A percentile compares a stretch with the other conserved stretches of the same genome.
phyloP scores from a whole-genome alignment of 2,113 vertebrate genomes.

The Stigmatopora nigra region DNA sequence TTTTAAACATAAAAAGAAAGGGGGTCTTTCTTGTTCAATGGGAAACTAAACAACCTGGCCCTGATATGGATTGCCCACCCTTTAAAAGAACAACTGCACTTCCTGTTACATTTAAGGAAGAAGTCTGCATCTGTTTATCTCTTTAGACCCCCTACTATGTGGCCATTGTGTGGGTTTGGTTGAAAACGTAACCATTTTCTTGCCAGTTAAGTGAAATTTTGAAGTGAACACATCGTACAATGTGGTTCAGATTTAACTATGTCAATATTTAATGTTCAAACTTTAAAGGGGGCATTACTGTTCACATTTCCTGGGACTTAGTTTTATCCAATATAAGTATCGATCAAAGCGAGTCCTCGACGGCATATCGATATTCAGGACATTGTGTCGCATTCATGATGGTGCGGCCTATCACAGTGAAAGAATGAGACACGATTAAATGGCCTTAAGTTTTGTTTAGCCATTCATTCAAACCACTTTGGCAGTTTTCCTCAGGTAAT shows the following conservation, averaged over 20 bases:
- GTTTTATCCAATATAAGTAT: constrained; percentile 5
- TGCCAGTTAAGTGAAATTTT: background rate
- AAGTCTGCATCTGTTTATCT: constrained; percentile 44
- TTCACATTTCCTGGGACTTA: background rate
- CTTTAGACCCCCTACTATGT: constrained; percentile 19
- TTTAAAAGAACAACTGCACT: constrained; percentile 7
- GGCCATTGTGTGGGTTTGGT: background rate
- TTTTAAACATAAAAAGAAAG: background rate
- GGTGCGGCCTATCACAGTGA: background rate
- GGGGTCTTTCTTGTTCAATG: background rate
- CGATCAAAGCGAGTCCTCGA: constrained; percentile 10
- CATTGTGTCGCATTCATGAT: constrained; percentile 7
- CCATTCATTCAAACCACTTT: constrained; percentile 7
- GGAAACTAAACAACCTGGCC: background rate
- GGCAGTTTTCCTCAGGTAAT: constrained; percentile 30
- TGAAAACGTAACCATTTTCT: background rate
- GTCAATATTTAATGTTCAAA: background rate
- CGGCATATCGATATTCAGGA: constrained; percentile 15
- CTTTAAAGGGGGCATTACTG: background rate
- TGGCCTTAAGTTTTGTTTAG: constrained; percentile 32
- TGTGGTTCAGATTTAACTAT: no score
- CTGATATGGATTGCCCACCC: background rate
- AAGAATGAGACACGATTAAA: constrained; percentile 20
- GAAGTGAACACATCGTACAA: background rate
- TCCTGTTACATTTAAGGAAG: constrained; percentile 40